These are phyloP conservation scores for Platyura marginata DNA, from an alignment of 1,140 invertebrate genomes.

Conservation along the genomic window DNA sequence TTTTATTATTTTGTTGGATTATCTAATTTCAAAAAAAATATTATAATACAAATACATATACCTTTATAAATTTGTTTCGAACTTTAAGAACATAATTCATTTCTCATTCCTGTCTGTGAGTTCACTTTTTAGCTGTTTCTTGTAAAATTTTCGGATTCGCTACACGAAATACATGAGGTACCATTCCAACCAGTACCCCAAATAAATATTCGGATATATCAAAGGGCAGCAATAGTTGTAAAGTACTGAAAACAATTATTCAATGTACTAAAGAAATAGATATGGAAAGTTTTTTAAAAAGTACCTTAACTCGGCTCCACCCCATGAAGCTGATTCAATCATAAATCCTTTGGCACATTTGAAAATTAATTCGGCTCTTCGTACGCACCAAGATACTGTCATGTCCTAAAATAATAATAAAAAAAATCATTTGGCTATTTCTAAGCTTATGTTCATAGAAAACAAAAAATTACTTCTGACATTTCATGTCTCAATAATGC, in stretches of 20 bases:
- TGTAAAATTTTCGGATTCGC: constrained; percentile 57
- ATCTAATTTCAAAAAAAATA: no score
- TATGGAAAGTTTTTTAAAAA: constrained; percentile 49
- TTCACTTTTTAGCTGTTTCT: constrained; percentile 17
- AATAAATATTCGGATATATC: constrained; percentile 76
- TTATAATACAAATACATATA: no score
- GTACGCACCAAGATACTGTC: constrained; percentile 91
- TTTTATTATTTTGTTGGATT: no score
- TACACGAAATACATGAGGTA: constrained; percentile 76
- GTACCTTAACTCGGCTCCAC: constrained; percentile 76
- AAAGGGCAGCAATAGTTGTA: constrained; percentile 37
- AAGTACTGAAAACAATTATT: constrained; percentile 9
- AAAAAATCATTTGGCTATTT: background rate
- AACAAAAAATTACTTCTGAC: no score
- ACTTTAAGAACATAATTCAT: no score
- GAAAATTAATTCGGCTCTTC: constrained; percentile 87
- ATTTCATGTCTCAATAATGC: constrained; percentile 83
- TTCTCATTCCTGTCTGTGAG: no score
- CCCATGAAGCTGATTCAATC: constrained; percentile 92
- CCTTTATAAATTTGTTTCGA: no score
- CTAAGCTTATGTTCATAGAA: constrained; percentile 21
- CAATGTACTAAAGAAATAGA: no score
- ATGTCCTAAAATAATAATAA: constrained; percentile 62
- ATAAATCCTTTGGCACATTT: constrained; percentile 99
- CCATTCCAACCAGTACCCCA: constrained; percentile 62